A percentile compares a stretch with the other conserved stretches of the same genome.
Conservation (phyloP, 2,113 vertebrate species). For the Ariopsis seemanni region DNA sequence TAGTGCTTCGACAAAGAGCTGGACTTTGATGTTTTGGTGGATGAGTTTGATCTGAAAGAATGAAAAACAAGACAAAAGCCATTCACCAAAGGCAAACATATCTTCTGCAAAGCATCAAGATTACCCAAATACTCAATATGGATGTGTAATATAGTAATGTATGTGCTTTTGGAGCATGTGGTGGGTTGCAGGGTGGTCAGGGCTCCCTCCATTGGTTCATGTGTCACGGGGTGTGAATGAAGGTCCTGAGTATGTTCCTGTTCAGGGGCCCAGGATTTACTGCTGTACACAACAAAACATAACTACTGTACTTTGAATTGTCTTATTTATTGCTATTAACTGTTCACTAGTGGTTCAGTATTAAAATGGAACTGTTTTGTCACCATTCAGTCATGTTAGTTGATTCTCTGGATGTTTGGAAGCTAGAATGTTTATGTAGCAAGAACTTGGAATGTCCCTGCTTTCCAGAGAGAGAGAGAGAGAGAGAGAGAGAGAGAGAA, state of each 20-base stretch:
- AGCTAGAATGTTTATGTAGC: not conserved
- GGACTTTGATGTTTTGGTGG: too few relatives aligned
- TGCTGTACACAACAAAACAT: not conserved
- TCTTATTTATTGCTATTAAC: not conserved
- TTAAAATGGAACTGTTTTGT: not conserved
- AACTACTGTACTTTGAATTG: not conserved
- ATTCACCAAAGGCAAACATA: not conserved
- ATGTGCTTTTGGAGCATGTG: not conserved
- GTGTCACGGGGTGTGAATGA: not conserved
- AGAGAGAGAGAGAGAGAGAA: not conserved
- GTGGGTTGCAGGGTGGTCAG: not conserved
- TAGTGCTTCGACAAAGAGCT: too few relatives aligned
- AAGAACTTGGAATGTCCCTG: not conserved
- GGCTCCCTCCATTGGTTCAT: not conserved
- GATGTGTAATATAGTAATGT: not conserved
- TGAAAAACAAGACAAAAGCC: not conserved
- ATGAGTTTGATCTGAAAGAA: not conserved
- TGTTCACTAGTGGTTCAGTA: not conserved
- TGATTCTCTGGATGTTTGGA: not conserved
- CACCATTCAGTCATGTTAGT: not conserved
- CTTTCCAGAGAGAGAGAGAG: not conserved
- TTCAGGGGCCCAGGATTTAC: not conserved
- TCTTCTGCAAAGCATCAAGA: not conserved
- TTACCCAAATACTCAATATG: not conserved
- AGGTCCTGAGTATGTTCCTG: not conserved